A percentile compares a stretch with the other conserved stretches of the same genome.
Evolutionary conservation across 2,888 invertebrate genomes (phyloP).

Genomic region (Calameuta idolon): DNA sequence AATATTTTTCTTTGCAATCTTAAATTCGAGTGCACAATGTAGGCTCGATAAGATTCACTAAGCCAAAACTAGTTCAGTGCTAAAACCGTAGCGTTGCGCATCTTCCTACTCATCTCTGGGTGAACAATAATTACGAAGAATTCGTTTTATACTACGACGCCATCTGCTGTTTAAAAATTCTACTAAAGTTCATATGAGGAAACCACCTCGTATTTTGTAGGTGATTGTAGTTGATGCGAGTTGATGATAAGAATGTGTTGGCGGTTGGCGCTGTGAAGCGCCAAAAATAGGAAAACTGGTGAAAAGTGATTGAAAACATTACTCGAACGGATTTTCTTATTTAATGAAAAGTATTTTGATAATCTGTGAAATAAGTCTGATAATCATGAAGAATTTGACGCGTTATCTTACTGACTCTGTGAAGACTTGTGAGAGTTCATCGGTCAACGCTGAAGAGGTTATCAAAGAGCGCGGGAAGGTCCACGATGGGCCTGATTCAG

Average conservation of each 20-base stretch:
- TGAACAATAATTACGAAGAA: background rate
- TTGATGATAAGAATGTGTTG: background rate
- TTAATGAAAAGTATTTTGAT: background rate
- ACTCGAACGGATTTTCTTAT: background rate
- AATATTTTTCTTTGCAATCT: too few relatives aligned
- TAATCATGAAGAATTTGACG: slow-evolving; percentile 53
- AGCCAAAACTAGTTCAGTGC: too few relatives aligned
- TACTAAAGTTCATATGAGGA: background rate
- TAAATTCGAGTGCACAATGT: too few relatives aligned
- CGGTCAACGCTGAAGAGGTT: slow-evolving; percentile 27
- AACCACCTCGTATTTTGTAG: background rate
- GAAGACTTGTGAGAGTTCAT: slow-evolving; percentile 29
- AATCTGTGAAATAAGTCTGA: background rate
- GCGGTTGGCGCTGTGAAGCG: slow-evolving; percentile 8
- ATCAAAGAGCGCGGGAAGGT: slow-evolving; percentile 23
- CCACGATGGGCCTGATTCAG: slow-evolving; percentile 2
- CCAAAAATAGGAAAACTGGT: slow-evolving; percentile 14
- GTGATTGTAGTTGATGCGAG: background rate
- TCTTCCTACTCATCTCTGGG: too few relatives aligned
- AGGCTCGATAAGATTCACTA: too few relatives aligned
- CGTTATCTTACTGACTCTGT: slow-evolving; percentile 49
- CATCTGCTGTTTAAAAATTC: background rate
- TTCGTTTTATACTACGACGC: background rate
- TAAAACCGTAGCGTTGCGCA: too few relatives aligned
- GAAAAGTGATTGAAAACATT: background rate